Base-by-base conservation (phyloP, 2,888 invertebrate species). In the Calameuta pallipes region DNA sequence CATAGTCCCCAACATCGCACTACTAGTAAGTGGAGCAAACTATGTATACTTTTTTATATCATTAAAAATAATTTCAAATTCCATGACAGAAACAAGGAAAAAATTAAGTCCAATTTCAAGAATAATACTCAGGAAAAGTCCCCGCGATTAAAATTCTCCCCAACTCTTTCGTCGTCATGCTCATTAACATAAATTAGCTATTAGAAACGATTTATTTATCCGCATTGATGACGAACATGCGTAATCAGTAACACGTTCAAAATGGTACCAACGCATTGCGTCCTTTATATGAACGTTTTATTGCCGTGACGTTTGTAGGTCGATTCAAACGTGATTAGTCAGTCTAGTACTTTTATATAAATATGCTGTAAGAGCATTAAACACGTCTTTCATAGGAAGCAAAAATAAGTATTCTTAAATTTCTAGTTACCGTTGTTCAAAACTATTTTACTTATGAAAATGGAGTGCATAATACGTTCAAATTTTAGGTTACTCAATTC, bases 1-100 rank as follows among this genome's bases (percentile, higher is more conserved):
- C 9, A 93, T 94, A 75, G 93, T 97, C 85, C 95, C 97, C 0
- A 96, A 98, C 87, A 96, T 97, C 79, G 97, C 97, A 4, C 92
- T 97, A 86, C 87, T 97, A 94, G 97, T 98, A 90, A 96, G 96
- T 93, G 56, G 23, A 56, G 56, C 6, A 23, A 56, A 56, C 56
- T 56, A 56, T 56, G 23, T 23, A 56, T 2, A 9, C 23, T 56
- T 56, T 23, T 56, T 56, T 56, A 23, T 23, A 23, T 23, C 23
- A 23, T 56, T 56, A 15, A 56, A 15, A 23, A 23, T 23, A 9
- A 23, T 56, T 56, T 23, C 9, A 56, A 56, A 56, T 56, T 9
- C 23, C 15, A 9, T 9, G 23, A 56, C 23, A 56, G 23, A 56
- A 56, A 56, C 9, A 56, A 56, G 23, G 56, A 56, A 56, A 56